phyloP scores from a whole-genome alignment of 2,888 invertebrate species.

The Eurois occulta region DNA sequence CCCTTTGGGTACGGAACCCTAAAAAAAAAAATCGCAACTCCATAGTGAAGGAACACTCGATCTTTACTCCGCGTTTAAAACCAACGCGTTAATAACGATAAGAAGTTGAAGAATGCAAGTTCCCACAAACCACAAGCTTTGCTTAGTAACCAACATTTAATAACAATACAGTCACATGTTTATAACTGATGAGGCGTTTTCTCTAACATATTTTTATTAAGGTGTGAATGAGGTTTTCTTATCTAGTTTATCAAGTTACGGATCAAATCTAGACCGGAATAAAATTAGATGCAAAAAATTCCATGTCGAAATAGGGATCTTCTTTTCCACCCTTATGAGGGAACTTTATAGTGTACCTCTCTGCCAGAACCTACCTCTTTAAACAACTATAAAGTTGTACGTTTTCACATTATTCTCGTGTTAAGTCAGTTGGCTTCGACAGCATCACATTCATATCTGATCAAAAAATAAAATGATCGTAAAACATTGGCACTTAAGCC shows the following conservation, averaged over 20 bases:
- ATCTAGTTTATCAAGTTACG: not conserved
- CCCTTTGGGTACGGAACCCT: too few species aligned
- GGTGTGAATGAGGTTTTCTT: not conserved
- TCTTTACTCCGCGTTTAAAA: constrained; percentile 26
- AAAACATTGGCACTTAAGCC: not conserved
- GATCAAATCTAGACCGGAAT: not conserved
- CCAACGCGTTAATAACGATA: constrained; percentile 11
- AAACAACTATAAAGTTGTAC: not conserved
- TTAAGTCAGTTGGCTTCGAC: not conserved
- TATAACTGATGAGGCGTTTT: not conserved
- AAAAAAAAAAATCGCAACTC: not conserved
- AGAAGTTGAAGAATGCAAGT: constrained; percentile 28
- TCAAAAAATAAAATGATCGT: not conserved
- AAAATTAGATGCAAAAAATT: not conserved
- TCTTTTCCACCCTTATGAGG: not conserved
- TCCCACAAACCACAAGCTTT: constrained; percentile 44
- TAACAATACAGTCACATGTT: not conserved
- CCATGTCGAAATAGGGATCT: not conserved
- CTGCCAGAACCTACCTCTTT: not conserved
- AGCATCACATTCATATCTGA: not conserved
- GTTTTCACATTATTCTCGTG: not conserved
- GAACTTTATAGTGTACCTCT: not conserved
- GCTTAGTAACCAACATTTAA: constrained; percentile 37
- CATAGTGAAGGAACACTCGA: constrained; percentile 20
- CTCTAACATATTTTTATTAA: not conserved